Conservation (phyloP, 2,888 invertebrate genomes). For the Heliconius ethilla region DNA sequence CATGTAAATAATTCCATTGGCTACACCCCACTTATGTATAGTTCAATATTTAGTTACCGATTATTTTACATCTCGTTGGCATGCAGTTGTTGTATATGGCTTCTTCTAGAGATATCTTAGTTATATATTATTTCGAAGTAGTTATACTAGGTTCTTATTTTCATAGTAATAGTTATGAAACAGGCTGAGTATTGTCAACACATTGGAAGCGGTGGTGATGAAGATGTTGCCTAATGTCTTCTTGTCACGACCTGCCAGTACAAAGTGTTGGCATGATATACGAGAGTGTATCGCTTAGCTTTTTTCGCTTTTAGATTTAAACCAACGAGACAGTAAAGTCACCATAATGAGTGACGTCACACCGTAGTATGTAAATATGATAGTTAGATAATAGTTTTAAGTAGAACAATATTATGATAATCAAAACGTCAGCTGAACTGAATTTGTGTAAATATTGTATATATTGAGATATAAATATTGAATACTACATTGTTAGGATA, state of each 20-base stretch:
- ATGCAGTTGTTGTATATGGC: not conserved
- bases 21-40: not conserved
- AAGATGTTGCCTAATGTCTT: not conserved
- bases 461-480: too few relatives aligned
- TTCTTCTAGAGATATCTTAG: constrained; percentile 25
- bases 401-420: not conserved
- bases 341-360: not conserved
- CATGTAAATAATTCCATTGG: not conserved
- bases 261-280: not conserved
- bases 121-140: not conserved
- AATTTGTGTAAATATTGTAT: too few relatives aligned
- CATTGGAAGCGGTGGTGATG: not conserved
- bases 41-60: not conserved
- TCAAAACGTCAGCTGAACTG: not conserved
- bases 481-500: too few relatives aligned
- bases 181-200: not conserved
- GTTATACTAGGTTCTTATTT: not conserved
- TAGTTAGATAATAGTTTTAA: not conserved
- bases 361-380: constrained; percentile 5
- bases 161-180: not conserved
- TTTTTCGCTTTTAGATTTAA: not conserved
- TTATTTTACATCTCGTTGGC: not conserved
- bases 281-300: too few relatives aligned
- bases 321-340: not conserved
- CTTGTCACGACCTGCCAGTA: not conserved